These are phyloP conservation scores for Hemitrygon akajei DNA, from an alignment of 2,797 vertebrate species.

Conservation along the genomic window DNA sequence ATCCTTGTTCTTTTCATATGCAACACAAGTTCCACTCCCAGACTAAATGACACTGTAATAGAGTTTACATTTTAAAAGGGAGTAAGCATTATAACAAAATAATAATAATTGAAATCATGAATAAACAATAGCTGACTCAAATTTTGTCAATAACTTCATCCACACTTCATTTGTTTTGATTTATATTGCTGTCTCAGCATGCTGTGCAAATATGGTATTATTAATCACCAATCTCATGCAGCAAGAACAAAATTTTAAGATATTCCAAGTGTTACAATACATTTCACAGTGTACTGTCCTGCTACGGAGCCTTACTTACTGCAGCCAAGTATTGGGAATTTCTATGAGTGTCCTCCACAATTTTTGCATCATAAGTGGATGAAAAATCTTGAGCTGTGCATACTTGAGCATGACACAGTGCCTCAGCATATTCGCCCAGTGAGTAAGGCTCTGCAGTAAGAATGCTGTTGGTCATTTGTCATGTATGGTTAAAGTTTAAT, in stretches of 20 bases:
- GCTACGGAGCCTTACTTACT: not conserved
- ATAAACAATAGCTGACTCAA: not conserved
- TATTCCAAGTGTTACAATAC: not conserved
- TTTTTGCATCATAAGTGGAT: not conserved
- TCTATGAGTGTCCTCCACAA: not conserved
- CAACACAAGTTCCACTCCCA: too few relatives aligned
- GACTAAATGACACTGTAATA: not conserved
- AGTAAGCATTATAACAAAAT: not conserved
- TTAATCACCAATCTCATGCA: not conserved
- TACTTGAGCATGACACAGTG: too few relatives aligned
- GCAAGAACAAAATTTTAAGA: not conserved
- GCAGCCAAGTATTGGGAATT: not conserved
- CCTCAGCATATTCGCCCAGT: not conserved
- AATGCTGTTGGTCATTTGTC: not conserved
- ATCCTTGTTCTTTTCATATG: not conserved
- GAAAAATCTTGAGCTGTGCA: not conserved
- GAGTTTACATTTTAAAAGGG: not conserved
- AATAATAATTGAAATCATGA: not conserved
- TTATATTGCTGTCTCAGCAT: not conserved
- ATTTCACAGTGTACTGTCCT: not conserved
- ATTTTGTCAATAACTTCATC: not conserved
- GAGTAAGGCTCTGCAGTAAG: not conserved
- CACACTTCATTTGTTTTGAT: not conserved
- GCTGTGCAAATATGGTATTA: not conserved
- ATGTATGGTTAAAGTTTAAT: not conserved